A percentile compares a stretch with the other conserved stretches of the same genome.
Conservation (phyloP, 2,888 invertebrate species). For the Philereme transversata region DNA sequence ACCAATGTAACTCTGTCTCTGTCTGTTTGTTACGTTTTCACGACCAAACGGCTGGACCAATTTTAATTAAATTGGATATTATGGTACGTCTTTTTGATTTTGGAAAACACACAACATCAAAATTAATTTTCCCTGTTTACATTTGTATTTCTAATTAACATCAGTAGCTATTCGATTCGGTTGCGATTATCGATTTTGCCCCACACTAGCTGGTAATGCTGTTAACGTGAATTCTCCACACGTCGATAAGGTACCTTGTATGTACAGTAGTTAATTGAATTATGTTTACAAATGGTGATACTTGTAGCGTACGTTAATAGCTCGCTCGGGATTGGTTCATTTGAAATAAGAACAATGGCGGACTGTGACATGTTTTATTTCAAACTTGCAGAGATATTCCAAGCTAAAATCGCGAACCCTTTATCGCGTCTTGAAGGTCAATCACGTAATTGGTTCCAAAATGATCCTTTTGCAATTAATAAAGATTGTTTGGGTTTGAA, state of each 20-base stretch:
- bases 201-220: slow-evolving; percentile 50
- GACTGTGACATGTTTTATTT: slow-evolving; percentile 35
- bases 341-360: slow-evolving; percentile 66
- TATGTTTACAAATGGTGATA: slow-evolving; percentile 66
- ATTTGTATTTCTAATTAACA: slow-evolving; percentile 31
- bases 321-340: slow-evolving; percentile 58
- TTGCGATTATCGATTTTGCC: slow-evolving; percentile 21
- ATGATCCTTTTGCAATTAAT: too few relatives aligned
- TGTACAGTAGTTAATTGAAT: slow-evolving; percentile 68
- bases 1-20: too few relatives aligned
- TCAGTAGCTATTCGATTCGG: slow-evolving; percentile 20
- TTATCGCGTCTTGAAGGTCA: too few relatives aligned
- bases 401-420: too few relatives aligned
- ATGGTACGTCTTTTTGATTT: too few relatives aligned
- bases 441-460: too few relatives aligned
- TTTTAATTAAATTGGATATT: too few relatives aligned
- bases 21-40: too few relatives aligned
- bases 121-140: slow-evolving; percentile 28
- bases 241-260: slow-evolving; percentile 52
- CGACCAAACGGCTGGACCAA: too few relatives aligned
- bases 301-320: slow-evolving; percentile 31
- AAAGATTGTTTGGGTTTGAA: too few relatives aligned
- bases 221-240: slow-evolving; percentile 59
- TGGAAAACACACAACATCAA: not conserved
- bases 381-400: too few relatives aligned